A percentile compares a stretch with the other conserved stretches of the same genome.
Conservation (phyloP, 2,888 invertebrate genomes). For the Meta bourneti region DNA sequence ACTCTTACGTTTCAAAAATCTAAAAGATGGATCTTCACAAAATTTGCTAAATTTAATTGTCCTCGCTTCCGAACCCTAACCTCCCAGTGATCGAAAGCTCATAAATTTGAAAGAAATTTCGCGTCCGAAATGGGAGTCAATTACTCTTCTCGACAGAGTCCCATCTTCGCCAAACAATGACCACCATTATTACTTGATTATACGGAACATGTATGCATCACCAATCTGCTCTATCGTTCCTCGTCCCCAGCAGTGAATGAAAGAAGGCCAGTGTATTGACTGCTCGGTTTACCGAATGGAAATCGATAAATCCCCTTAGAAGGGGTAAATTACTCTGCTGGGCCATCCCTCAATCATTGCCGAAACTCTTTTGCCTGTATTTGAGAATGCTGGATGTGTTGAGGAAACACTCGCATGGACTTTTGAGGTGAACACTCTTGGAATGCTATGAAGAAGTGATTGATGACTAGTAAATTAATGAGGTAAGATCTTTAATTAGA, state of each 20-base stretch:
- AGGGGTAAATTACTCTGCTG: slow-evolving; percentile 23
- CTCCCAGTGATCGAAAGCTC: slow-evolving; percentile 22
- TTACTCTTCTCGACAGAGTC: slow-evolving; percentile 19
- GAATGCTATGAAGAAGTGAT: no score
- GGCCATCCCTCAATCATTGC: slow-evolving; percentile 31
- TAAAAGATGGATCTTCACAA: neutral
- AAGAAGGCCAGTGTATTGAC: slow-evolving; percentile 35
- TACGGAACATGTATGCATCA: slow-evolving; percentile 28
- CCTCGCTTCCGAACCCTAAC: slow-evolving; percentile 5
- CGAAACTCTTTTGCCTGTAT: no score
- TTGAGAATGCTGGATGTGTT: no score
- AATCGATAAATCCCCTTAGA: slow-evolving; percentile 45
- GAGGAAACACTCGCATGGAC: no score
- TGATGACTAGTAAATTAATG: no score
- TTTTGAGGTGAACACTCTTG: no score
- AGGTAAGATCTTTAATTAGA: no score
- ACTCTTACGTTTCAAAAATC: neutral
- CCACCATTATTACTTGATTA: slow-evolving; percentile 51
- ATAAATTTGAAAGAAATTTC: slow-evolving; percentile 32
- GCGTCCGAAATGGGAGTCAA: slow-evolving; percentile 30
- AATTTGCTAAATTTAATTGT: slow-evolving; percentile 3
- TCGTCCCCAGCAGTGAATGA: slow-evolving; percentile 20
- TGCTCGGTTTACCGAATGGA: slow-evolving; percentile 46
- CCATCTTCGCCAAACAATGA: slow-evolving; percentile 36
- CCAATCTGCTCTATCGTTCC: slow-evolving; percentile 20